Conservation (phyloP, 2,797 vertebrate species). For the Anolis apletophallus region DNA sequence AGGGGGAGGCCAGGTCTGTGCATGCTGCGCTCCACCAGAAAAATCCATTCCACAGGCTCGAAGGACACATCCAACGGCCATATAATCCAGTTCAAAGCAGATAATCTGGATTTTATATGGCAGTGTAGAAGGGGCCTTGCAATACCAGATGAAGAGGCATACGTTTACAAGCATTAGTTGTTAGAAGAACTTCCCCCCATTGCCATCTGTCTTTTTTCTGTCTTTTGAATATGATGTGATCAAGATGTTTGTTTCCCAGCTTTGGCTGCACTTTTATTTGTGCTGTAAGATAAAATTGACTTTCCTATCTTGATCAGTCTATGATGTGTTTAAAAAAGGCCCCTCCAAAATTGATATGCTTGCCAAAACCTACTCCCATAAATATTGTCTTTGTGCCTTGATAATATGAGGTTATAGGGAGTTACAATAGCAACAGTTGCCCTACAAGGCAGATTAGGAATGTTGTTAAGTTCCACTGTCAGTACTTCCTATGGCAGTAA, state of each 20-base stretch:
- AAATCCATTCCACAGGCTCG: too few relatives aligned
- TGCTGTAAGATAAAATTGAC: conserved; percentile 3
- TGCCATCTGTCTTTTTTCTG: background rate
- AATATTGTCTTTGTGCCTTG: background rate
- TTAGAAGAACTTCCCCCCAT: background rate
- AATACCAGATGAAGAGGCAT: background rate
- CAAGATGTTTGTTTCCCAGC: background rate
- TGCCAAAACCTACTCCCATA: background rate
- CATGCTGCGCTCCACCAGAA: too few relatives aligned
- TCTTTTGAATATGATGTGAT: conserved; percentile 2
- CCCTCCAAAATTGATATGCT: background rate
- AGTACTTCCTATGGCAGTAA: too few relatives aligned
- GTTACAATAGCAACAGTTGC: background rate
- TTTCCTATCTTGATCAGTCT: background rate
- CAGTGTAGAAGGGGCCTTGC: background rate
- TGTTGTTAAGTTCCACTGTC: background rate
- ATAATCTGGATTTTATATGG: too few relatives aligned
- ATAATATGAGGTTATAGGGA: background rate
- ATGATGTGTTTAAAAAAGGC: conserved; percentile 4
- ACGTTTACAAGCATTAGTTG: background rate
- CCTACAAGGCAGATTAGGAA: background rate
- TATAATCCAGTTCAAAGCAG: too few relatives aligned
- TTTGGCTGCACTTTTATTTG: background rate
- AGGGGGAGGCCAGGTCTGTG: too few relatives aligned
- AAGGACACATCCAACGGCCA: too few relatives aligned